Percentiles rank a stretch among this genome's conserved stretches.
Evolutionary conservation across 2,888 invertebrate species (phyloP).

Genomic region (Osedax frankpressi): DNA sequence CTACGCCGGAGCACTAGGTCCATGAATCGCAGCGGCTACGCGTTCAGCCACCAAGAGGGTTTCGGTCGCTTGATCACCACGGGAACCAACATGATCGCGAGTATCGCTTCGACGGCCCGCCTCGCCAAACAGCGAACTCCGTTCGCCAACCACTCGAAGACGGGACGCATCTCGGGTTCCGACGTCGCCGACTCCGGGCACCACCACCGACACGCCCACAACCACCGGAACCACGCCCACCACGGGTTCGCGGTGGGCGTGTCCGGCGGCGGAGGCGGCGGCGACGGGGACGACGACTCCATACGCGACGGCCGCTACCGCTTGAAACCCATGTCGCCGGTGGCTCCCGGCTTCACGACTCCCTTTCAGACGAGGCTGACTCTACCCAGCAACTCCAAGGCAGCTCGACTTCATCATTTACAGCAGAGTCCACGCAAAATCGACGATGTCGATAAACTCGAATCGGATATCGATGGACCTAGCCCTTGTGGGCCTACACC

Average conservation of each 20-base stretch:
- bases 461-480: no score
- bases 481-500: no score
- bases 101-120: neutral
- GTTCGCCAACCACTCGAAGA: neutral
- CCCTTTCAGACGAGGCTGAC: no score
- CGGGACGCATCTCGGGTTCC: neutral
- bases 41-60: slow-evolving; percentile 91
- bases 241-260: neutral
- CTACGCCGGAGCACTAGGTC: slow-evolving; percentile 64
- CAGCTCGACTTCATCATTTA: no score
- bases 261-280: neutral
- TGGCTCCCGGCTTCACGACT: no score
- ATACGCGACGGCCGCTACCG: neutral
- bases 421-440: no score
- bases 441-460: no score
- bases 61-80: slow-evolving; percentile 92
- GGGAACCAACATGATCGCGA: slow-evolving; percentile 72
- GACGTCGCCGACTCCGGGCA: neutral
- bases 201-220: neutral
- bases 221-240: neutral
- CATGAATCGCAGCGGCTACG: slow-evolving; percentile 66
- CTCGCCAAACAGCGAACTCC: neutral
- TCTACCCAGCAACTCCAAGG: no score
- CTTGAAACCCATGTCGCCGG: neutral
- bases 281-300: neutral